phyloP scores from a whole-genome alignment of 2,888 invertebrate genomes.

The Archaeoteleia sp. region DNA sequence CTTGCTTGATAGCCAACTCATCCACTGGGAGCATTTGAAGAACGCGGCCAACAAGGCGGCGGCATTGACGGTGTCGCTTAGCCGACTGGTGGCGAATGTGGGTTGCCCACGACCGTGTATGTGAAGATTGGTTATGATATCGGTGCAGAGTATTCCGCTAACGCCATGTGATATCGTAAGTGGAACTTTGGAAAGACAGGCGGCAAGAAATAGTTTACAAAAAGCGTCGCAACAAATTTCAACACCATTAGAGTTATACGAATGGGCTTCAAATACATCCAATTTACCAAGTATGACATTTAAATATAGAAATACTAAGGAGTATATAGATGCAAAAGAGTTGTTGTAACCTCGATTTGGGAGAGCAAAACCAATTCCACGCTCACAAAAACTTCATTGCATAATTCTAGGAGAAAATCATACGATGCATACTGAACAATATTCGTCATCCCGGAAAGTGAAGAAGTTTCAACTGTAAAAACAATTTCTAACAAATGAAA shows the following conservation, averaged over 20 bases:
- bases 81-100: slow-evolving; percentile 15
- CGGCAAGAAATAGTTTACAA: slow-evolving; percentile 25
- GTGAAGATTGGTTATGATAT: slow-evolving; percentile 29
- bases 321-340: not conserved
- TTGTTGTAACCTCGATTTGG: slow-evolving; percentile 1
- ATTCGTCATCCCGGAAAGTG: not conserved
- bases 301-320: not conserved
- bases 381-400: not conserved
- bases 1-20: too few relatives aligned
- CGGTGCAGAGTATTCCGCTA: slow-evolving; percentile 47
- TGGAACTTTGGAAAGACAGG: slow-evolving; percentile 22
- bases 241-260: slow-evolving; percentile 21
- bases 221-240: slow-evolving; percentile 10
- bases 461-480: not conserved
- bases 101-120: slow-evolving; percentile 28
- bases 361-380: not conserved
- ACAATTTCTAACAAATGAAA: too few relatives aligned
- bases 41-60: slow-evolving; percentile 42
- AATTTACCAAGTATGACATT: not conserved
- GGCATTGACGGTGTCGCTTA: slow-evolving; percentile 25
- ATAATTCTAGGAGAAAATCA: not conserved
- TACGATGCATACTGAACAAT: not conserved
- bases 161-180: too few relatives aligned
- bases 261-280: slow-evolving; percentile 17
- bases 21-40: slow-evolving; percentile 45